Evolutionary conservation across 2,797 vertebrate species (phyloP), one percentile per base, ranked within the genome.

Genomic region (Luscinia luscinia): DNA sequence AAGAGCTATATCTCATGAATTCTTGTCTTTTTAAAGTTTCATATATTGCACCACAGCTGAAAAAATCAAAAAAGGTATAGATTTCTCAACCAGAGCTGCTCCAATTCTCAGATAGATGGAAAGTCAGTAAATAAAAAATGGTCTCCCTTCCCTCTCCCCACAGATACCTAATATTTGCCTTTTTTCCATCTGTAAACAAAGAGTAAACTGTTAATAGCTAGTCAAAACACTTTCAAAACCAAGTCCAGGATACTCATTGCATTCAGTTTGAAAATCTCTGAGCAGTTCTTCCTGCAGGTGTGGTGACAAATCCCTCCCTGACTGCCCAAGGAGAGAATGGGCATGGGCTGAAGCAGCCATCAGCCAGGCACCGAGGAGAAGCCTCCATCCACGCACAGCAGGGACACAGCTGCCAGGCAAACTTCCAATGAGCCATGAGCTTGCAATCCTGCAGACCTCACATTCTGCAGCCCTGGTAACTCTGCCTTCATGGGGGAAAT

Each of bases 401-500:
- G 32, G 22, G 45, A 69, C 51, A 61, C 58, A 27, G 45, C 14
- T 74, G 73, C 81, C 86, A 93, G 77, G 63, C 36, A 79, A 92
- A 64, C 23, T 38, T 77, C 57, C 64, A 43, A 8, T 15, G 79
- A 89, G 78, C 57, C 43, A 38, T 74, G 61, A 78, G 83, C 30
- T 81, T 93, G 84, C 90, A 79, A 5, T 78, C 75, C 77, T 92
- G 89, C 92, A 88, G 28, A 61, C 54, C 81, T 76, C 81, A 67
- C 28, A 40, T 72, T 89, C 73, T 91, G 78, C 87, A 92, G 64
- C 80, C 48, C 58, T 58, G 49, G 26, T 74, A 88, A 80, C 46
- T 92, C 80, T 30, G 49, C 68, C 13, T 40, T 68, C 89, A 87
- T 58, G 43, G 36, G 45, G 48, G 11, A 18, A 18, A 54, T 57